Evolutionary conservation across 2,113 vertebrate species (phyloP).

Genomic region (Spermophilus dauricus): DNA sequence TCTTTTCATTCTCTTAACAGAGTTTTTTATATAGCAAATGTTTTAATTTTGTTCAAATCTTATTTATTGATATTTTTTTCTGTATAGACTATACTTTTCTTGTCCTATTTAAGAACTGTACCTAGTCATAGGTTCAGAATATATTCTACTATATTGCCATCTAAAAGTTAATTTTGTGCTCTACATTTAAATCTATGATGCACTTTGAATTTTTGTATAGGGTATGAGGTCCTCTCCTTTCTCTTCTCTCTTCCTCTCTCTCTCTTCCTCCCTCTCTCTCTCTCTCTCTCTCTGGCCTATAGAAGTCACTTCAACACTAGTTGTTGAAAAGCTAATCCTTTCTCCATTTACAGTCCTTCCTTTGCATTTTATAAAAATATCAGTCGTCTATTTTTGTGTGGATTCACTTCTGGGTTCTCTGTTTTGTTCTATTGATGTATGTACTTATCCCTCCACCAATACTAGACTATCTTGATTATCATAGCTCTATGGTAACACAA

Average conservation of each 20-base stretch:
- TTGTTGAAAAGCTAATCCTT: neutral
- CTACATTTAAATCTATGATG: neutral
- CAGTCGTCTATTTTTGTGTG: neutral
- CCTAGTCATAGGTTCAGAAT: neutral
- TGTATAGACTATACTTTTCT: neutral
- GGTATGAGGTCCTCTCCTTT: neutral
- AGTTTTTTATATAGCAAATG: neutral
- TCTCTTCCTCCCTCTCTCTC: neutral
- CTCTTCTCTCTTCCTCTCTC: neutral
- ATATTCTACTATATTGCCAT: neutral
- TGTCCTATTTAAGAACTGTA: neutral
- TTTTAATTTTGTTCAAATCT: neutral
- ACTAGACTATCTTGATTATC: neutral
- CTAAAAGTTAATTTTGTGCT: neutral
- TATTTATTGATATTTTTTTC: neutral
- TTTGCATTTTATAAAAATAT: neutral
- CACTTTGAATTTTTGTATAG: neutral
- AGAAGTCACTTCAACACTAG: neutral
- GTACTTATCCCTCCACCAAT: too few relatives aligned
- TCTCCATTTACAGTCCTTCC: neutral
- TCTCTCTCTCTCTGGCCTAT: neutral
- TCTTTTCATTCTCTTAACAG: neutral
- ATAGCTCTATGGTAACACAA: neutral
- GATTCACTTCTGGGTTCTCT: neutral
- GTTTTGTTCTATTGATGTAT: neutral